These are phyloP conservation scores for Drosophila serrata DNA, from an alignment of 1,140 invertebrate genomes.

Conservation along the genomic window DNA sequence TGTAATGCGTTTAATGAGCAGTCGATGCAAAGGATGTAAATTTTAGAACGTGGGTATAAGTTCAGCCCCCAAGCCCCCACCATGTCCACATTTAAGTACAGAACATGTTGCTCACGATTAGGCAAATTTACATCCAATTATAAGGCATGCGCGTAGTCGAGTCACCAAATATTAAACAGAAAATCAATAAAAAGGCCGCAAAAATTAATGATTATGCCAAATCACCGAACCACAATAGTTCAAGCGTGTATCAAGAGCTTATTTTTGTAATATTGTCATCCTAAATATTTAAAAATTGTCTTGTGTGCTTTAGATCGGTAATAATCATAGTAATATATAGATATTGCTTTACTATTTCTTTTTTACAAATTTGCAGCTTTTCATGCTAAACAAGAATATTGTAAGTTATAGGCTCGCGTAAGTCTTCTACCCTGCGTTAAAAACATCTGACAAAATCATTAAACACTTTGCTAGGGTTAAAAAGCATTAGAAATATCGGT, in stretches of 20 bases:
- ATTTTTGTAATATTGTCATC: background rate
- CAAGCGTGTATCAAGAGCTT: no score
- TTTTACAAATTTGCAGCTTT: no score
- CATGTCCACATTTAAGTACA: background rate
- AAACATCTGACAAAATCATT: no score
- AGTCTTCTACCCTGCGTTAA: no score
- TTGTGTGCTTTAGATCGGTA: no score
- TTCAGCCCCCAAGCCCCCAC: no score
- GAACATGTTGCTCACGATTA: constrained; percentile 24
- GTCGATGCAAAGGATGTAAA: background rate
- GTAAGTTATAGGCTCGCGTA: no score
- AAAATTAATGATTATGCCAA: constrained; percentile 31
- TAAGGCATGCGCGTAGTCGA: constrained; percentile 25
- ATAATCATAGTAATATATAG: no score
- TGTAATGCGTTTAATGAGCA: background rate
- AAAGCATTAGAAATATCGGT: no score
- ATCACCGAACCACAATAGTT: background rate
- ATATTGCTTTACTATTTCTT: no score
- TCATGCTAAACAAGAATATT: no score
- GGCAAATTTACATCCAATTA: constrained; percentile 32
- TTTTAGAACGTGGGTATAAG: background rate
- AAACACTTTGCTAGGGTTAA: no score
- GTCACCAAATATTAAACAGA: constrained; percentile 21
- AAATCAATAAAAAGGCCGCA: constrained; percentile 50
- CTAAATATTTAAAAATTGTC: background rate